phyloP scores from a whole-genome alignment of 2,797 vertebrate species.

The Acrossocheilus fasciatus region DNA sequence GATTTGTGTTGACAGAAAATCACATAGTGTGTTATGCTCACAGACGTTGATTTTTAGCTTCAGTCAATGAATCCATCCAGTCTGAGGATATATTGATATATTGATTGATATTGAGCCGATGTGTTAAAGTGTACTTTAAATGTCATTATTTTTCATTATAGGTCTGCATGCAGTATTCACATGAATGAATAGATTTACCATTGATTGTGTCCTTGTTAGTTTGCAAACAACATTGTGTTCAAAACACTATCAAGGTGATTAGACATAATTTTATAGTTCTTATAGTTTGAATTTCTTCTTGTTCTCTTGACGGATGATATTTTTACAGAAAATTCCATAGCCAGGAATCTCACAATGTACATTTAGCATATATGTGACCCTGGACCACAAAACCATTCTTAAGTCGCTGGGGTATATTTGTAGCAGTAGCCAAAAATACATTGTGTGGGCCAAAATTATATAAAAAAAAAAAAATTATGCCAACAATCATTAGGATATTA shows the following conservation, averaged over 20 bases:
- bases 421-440: too few relatives aligned
- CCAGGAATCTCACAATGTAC: background rate
- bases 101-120: background rate
- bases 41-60: background rate
- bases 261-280: background rate
- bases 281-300: background rate
- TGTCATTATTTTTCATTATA: background rate
- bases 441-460: too few relatives aligned
- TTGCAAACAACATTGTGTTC: background rate
- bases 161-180: slow-evolving; percentile 20
- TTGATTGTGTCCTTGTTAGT: background rate
- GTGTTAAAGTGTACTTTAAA: background rate
- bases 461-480: too few relatives aligned
- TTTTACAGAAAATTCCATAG: background rate
- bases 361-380: background rate
- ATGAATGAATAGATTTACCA: background rate
- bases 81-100: background rate
- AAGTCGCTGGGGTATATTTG: too few relatives aligned
- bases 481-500: too few relatives aligned
- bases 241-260: background rate
- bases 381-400: too few relatives aligned
- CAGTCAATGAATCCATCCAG: background rate
- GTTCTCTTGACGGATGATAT: background rate
- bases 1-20: background rate
- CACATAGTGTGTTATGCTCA: background rate